Base-by-base conservation (phyloP, 1,140 invertebrate genomes). In the Hestina assimilis region DNA sequence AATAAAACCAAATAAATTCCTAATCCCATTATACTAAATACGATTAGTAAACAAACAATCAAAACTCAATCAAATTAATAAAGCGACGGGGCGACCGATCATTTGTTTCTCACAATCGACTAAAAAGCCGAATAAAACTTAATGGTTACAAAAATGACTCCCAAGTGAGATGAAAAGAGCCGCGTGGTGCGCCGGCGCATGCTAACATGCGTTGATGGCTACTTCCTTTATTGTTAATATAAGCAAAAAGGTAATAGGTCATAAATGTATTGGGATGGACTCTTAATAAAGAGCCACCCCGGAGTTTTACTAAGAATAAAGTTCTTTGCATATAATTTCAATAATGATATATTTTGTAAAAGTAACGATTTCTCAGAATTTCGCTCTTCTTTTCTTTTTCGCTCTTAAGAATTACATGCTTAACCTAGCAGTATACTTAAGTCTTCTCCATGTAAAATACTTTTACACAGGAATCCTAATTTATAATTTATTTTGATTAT, bases 61-160 rank as follows among this genome's bases (percentile, higher is more conserved):
- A 55, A 56, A 67, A 64, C 64, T 67, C 67, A 75, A 77, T 80
- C 67, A 66, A 78, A 78, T 82, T 79, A 77, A 77, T 74, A 79
- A 67, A 69, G 47, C 69, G 67, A 58, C 58, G 65, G 64, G 58
- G 58, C 58, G 61, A 65, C 69, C 64, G 69, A 78, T 72, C 74
- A 75, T 63, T 59, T 51, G 63, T 61, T 71, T 79, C 75, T 69
- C 75, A 79, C 76, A 79, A 78, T 73, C 69, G 72, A 17, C 41
- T 20, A 48, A 48, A 48, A 48, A 17, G 21, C 31, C 38, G 47
- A 51, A 51, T 51, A 59, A 59, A 51, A 66, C 35, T 46, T 54
- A 55, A 63, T 41, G 38, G 57, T 20, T 64, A 66, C 60, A 63
- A 61, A 79, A 75, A 73, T 67, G 72, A 78, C 75, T 77, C 68